These are phyloP conservation scores for Pseudeuparius sepicola DNA, from an alignment of 2,888 invertebrate genomes.

Conservation along the genomic window DNA sequence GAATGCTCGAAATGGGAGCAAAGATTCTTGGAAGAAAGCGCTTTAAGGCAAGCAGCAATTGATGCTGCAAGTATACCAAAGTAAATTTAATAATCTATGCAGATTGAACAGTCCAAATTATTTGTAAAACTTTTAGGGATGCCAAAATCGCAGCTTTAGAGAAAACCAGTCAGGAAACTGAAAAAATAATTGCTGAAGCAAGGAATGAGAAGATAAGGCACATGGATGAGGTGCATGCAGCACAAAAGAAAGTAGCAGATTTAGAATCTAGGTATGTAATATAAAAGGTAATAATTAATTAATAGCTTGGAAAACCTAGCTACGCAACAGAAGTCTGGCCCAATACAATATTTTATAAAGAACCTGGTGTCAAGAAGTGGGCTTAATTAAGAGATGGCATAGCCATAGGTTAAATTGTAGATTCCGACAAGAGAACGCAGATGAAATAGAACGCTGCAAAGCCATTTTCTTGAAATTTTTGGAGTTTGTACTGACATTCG, in stretches of 20 bases:
- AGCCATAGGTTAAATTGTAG: too few species aligned
- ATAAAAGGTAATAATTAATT: too few species aligned
- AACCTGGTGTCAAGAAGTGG: too few species aligned
- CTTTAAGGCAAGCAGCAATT: slow-evolving; percentile 68
- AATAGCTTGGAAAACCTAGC: too few species aligned
- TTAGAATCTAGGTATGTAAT: slow-evolving; percentile 63
- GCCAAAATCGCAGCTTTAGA: slow-evolving; percentile 77
- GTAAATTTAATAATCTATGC: slow-evolving; percentile 42
- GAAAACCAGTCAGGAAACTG: slow-evolving; percentile 73
- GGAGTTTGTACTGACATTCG: too few species aligned
- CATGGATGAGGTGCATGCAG: slow-evolving; percentile 80
- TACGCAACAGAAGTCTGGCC: too few species aligned
- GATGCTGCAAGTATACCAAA: slow-evolving; percentile 70
- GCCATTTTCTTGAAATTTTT: too few species aligned
- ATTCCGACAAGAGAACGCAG: too few species aligned
- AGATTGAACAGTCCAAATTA: slow-evolving; percentile 6
- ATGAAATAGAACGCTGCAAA: too few species aligned
- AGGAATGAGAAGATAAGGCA: slow-evolving; percentile 77
- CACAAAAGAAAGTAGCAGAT: slow-evolving; percentile 77
- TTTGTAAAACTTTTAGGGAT: slow-evolving; percentile 52
- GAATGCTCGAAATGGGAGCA: slow-evolving; percentile 83
- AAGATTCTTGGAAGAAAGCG: slow-evolving; percentile 71
- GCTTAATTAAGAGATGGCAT: too few species aligned
- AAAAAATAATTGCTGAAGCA: slow-evolving; percentile 76
- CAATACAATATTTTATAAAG: too few species aligned